phyloP scores from a whole-genome alignment of 2,888 invertebrate genomes.

The Melitaea athalia region DNA sequence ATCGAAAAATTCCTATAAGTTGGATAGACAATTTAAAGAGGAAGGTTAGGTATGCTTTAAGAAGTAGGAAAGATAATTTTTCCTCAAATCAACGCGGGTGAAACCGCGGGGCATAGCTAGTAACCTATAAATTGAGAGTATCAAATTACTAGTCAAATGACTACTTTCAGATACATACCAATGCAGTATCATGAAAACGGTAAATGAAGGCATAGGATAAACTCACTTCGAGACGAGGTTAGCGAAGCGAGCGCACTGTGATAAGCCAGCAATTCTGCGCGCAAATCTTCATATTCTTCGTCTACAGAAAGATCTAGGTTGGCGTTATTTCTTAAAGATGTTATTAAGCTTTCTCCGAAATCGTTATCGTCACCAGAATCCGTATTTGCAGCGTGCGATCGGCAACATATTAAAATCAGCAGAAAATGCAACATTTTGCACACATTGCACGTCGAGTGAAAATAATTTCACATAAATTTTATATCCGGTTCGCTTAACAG shows the following conservation, averaged over 20 bases:
- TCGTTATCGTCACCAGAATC: slow-evolving; percentile 42
- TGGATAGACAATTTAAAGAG: too few species aligned
- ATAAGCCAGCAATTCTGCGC: slow-evolving; percentile 71
- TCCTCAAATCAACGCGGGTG: too few species aligned
- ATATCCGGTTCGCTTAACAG: slow-evolving; percentile 41
- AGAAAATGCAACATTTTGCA: slow-evolving; percentile 53
- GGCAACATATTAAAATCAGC: slow-evolving; percentile 43
- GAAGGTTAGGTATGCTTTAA: too few species aligned
- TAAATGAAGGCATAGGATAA: slow-evolving; percentile 25
- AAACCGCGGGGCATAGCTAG: too few species aligned
- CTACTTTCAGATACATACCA: slow-evolving; percentile 15
- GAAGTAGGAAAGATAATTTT: too few species aligned
- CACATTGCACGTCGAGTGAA: slow-evolving; percentile 41
- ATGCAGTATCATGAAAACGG: slow-evolving; percentile 13
- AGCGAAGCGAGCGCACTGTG: slow-evolving; percentile 63
- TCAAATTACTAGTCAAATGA: background rate
- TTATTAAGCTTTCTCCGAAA: slow-evolving; percentile 51
- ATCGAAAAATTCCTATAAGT: too few species aligned
- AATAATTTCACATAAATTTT: slow-evolving; percentile 44
- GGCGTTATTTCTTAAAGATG: slow-evolving; percentile 57
- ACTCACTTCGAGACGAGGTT: slow-evolving; percentile 37
- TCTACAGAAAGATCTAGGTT: slow-evolving; percentile 68
- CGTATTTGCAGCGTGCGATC: slow-evolving; percentile 15
- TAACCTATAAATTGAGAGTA: background rate
- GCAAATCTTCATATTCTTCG: slow-evolving; percentile 72